Percentiles rank a stretch among this genome's conserved stretches.
Evolutionary conservation across 2,113 vertebrate species (phyloP).

Genomic region (Aplodontia rufa): DNA sequence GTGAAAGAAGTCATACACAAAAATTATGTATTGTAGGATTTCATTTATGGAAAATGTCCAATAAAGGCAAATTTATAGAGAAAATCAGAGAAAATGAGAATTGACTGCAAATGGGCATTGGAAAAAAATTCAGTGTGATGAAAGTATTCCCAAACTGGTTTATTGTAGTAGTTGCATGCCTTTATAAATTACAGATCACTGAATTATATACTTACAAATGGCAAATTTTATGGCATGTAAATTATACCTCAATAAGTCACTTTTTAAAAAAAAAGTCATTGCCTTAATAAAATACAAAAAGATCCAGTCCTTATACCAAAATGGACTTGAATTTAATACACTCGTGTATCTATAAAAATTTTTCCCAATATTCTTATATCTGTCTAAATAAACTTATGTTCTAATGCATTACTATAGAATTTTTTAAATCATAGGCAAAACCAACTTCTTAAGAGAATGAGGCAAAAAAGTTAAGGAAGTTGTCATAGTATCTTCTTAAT

Average conservation of each 20-base stretch:
- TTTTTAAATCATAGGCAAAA: neutral
- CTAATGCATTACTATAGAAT: neutral
- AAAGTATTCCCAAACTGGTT: neutral
- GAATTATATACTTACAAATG: neutral
- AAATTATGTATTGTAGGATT: neutral
- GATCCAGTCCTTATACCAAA: neutral
- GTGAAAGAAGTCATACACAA: neutral
- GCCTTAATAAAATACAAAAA: neutral
- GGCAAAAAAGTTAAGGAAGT: neutral
- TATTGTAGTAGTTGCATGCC: neutral
- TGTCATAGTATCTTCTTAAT: neutral
- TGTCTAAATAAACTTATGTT: neutral
- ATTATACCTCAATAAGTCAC: neutral
- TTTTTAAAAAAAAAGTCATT: neutral
- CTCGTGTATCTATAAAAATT: neutral
- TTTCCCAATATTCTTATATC: neutral
- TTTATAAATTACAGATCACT: neutral
- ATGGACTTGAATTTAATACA: constrained; percentile 2
- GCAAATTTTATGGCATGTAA: neutral
- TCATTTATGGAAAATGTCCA: neutral
- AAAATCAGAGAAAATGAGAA: neutral
- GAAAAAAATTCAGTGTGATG: neutral
- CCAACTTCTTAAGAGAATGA: neutral
- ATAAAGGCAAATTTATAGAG: constrained; percentile 23
- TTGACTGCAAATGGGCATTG: neutral